Evolutionary conservation across 2,113 vertebrate genomes (phyloP), one percentile per base, ranked within the genome.

Genomic region (Gobius niger): DNA sequence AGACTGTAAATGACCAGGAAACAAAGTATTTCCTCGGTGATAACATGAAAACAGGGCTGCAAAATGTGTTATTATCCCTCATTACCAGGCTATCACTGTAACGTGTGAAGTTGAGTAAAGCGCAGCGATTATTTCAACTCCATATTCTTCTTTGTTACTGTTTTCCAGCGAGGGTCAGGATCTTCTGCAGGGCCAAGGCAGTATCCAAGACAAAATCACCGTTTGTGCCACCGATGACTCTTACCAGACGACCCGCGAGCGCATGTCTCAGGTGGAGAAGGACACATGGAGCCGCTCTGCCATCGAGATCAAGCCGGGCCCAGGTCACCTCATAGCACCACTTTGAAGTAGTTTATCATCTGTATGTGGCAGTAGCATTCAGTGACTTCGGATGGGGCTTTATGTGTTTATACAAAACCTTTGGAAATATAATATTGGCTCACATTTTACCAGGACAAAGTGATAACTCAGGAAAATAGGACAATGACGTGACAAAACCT

Each of bases 161-260:
- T 53, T 9, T 47, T 47, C 9, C 42, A 93, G 92, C 80, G 88
- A 92, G 75, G 92, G 87, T 70, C 89, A 78, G 83, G 91, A 93
- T 65, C 79, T 88, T 60, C 91, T 96, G 82, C 91, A 92, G 84
- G 92, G 92, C 76, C 87, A 94, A 83, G 96, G 96, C 53, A 93
- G 90, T 54, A 94, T 96, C 88, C 94, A 88, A 84, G 93, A 93
- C 85, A 94, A 95, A 84, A 95, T 96, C 82, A 95, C 93, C 0
- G 89, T 95, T 71, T 96, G 95, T 75, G 93, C 94, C 80, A 92
- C 92, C 5, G 91, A 93, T 11, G 94, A 94, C 82, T 91, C 91
- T 49, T 93, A 88, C 85, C 94, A 93, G 87, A 87, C 83, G 40
- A 93, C 89, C 16, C 86, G 82, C 54, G 93, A 93, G 72, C 89